phyloP scores from a whole-genome alignment of 2,888 invertebrate genomes.

The Nasonovia ribisnigri region DNA sequence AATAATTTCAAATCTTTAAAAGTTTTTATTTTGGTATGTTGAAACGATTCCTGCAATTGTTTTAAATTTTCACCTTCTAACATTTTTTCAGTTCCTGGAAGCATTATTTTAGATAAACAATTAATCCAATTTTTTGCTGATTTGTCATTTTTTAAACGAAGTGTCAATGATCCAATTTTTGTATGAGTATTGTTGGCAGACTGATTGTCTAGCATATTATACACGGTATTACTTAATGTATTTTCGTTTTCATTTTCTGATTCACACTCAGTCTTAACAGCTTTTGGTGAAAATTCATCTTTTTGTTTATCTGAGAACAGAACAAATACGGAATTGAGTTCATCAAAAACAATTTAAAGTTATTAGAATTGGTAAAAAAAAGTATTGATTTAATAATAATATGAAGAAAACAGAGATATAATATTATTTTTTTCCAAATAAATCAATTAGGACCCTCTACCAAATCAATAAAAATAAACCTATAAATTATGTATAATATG shows the following conservation, averaged over 20 bases:
- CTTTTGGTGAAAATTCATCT: slow-evolving; percentile 23
- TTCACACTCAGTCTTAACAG: slow-evolving; percentile 25
- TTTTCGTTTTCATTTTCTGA: slow-evolving; percentile 58
- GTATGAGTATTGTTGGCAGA: slow-evolving; percentile 26
- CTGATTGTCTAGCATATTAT: slow-evolving; percentile 36
- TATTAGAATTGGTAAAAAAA: not conserved
- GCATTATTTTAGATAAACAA: slow-evolving; percentile 55
- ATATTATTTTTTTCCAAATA: not conserved
- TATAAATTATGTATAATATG: not conserved
- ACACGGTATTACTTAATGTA: slow-evolving; percentile 45
- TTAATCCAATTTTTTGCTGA: slow-evolving; percentile 46
- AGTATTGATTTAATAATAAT: not conserved
- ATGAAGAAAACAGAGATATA: not conserved
- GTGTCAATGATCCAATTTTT: slow-evolving; percentile 49
- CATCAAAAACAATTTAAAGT: not conserved
- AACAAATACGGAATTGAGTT: not conserved
- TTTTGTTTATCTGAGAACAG: slow-evolving; percentile 53
- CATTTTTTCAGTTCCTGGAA: slow-evolving; percentile 53
- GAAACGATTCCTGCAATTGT: slow-evolving; percentile 48
- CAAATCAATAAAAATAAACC: not conserved
- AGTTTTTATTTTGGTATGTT: slow-evolving; percentile 33
- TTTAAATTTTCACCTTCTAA: slow-evolving; percentile 51
- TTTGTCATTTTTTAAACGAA: slow-evolving; percentile 46
- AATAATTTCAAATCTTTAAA: slow-evolving; percentile 57
- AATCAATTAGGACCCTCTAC: not conserved